A percentile compares a stretch with the other conserved stretches of the same genome.
phyloP scores from a whole-genome alignment of 2,797 vertebrate species.

The Florisuga fusca region DNA sequence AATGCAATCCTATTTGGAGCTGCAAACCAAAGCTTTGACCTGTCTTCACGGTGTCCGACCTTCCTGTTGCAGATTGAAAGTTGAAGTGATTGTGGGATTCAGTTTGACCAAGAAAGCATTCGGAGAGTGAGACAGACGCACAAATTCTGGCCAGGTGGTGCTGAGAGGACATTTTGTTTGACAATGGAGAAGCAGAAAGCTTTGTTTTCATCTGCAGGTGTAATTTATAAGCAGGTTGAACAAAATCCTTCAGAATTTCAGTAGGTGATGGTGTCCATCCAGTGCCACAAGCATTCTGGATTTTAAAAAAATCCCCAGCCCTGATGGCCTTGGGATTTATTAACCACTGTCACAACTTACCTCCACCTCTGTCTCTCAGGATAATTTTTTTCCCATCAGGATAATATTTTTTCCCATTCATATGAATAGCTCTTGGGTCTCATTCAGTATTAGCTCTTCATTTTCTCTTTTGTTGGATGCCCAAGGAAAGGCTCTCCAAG shows the following conservation, averaged over 20 bases:
- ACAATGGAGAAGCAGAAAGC: background rate
- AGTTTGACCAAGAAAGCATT: background rate
- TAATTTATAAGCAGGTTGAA: background rate
- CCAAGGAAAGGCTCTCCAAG: background rate
- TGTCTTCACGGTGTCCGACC: background rate
- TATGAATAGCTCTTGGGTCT: slow-evolving; percentile 29
- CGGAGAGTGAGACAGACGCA: background rate
- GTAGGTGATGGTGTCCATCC: background rate
- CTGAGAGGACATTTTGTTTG: background rate
- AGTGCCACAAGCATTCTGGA: background rate
- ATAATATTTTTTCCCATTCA: slow-evolving; percentile 36
- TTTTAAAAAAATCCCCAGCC: background rate
- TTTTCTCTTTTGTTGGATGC: background rate
- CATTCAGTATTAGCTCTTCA: background rate
- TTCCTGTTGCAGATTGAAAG: background rate
- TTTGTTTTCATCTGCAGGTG: background rate
- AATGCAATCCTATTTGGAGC: slow-evolving; percentile 35
- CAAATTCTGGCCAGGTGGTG: background rate
- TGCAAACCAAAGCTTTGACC: slow-evolving; percentile 55
- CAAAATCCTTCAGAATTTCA: background rate
- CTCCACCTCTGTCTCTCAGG: background rate
- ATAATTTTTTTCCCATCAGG: slow-evolving; percentile 32
- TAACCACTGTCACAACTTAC: background rate
- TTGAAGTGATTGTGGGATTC: background rate
- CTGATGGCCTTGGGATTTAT: background rate